phyloP scores from a whole-genome alignment of 2,113 vertebrate genomes.

The Pontoporia blainvillei region DNA sequence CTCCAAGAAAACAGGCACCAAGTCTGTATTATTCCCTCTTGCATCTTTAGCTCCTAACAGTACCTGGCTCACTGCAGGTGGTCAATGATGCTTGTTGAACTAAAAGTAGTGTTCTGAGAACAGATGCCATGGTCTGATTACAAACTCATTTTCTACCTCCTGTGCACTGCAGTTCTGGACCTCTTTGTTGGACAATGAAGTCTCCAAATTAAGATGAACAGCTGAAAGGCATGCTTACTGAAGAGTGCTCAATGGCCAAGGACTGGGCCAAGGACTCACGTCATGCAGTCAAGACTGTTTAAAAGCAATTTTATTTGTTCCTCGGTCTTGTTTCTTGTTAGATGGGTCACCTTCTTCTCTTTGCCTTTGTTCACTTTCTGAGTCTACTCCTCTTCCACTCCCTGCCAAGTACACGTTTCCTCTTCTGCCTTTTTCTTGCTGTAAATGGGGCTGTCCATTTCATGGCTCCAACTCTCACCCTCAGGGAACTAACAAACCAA shows the following conservation, averaged over 20 bases:
- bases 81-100: fast-evolving
- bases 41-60: background rate
- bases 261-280: background rate
- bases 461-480: background rate
- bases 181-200: background rate
- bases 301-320: background rate
- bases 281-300: fast-evolving
- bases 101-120: background rate
- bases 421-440: background rate
- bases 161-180: background rate
- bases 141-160: background rate
- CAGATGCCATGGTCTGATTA: background rate
- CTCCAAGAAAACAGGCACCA: background rate
- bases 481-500: fast-evolving
- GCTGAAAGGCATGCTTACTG: background rate
- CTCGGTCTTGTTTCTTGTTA: background rate
- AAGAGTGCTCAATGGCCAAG: background rate
- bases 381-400: background rate
- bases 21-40: fast-evolving
- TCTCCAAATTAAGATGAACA: background rate
- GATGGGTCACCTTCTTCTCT: background rate
- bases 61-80: background rate
- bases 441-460: background rate
- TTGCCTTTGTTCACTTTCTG: background rate
- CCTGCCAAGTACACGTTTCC: background rate